Evolutionary conservation across 1,140 invertebrate genomes (phyloP).

Genomic region (Gonatopus flavifemur): DNA sequence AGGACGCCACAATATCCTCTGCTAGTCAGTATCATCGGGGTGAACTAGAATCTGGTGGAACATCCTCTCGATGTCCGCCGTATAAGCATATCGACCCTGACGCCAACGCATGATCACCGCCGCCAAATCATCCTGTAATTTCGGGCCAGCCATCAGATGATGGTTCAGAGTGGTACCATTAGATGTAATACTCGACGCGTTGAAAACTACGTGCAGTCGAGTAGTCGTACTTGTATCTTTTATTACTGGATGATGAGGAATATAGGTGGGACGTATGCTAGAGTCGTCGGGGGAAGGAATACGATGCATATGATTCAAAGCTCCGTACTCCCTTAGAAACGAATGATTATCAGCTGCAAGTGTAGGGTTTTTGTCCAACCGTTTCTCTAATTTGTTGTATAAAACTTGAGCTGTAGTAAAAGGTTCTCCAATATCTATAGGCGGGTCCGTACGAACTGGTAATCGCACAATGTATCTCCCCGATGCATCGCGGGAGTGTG

Average conservation of each 20-base stretch:
- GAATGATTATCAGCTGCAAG: neutral
- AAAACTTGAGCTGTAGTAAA: too few species aligned
- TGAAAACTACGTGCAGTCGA: conserved; percentile 1
- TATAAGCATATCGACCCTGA: neutral
- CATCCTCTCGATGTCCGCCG: conserved; percentile 1
- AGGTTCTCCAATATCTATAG: too few species aligned
- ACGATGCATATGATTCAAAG: neutral
- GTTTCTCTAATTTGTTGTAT: too few species aligned
- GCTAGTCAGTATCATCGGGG: too few species aligned
- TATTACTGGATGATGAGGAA: conserved; percentile 5
- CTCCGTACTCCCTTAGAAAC: neutral
- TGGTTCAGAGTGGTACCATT: neutral
- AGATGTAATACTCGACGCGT: neutral
- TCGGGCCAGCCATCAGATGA: conserved; percentile 1
- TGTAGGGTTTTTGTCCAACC: neutral
- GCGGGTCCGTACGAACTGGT: too few species aligned
- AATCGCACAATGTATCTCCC: too few species aligned
- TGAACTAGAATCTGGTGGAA: neutral
- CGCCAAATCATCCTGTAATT: conserved; percentile 1
- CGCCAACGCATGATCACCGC: neutral
- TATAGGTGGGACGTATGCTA: neutral
- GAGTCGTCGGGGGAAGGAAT: neutral
- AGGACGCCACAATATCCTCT: fast-evolving
- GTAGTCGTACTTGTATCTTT: neutral
- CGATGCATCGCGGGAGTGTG: too few species aligned